phyloP scores from a whole-genome alignment of 1,140 invertebrate genomes.

The Heliothis subflexa region DNA sequence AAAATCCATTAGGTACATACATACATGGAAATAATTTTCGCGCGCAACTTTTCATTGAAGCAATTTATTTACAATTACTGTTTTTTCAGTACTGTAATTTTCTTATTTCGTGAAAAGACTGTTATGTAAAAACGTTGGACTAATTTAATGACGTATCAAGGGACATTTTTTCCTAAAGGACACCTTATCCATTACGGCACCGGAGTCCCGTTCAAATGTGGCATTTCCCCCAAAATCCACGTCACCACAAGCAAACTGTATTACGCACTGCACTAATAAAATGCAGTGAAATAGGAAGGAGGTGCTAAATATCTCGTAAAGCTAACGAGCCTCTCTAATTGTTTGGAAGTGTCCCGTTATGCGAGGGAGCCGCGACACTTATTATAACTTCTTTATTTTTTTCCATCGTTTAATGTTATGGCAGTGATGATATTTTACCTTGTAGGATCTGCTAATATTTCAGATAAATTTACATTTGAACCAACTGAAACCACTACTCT shows the following conservation, averaged over 20 bases:
- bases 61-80: no score
- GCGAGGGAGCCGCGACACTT: conserved; percentile 64
- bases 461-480: background rate
- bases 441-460: conserved; percentile 26
- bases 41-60: no score
- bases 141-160: no score
- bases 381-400: conserved; percentile 75
- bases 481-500: no score
- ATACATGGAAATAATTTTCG: no score
- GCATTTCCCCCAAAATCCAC: background rate
- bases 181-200: background rate
- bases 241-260: conserved; percentile 29
- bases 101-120: no score
- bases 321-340: conserved; percentile 82
- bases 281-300: conserved; percentile 64
- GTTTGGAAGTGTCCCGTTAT: conserved; percentile 80
- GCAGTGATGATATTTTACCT: conserved; percentile 76
- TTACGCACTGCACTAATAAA: conserved; percentile 55
- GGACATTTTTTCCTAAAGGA: background rate
- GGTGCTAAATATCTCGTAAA: conserved; percentile 64
- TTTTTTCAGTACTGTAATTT: no score
- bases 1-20: no score
- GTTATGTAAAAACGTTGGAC: no score
- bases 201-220: no score
- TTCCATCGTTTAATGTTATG: conserved; percentile 79